Base-by-base conservation (phyloP, 2,797 vertebrate species). In the Thaleichthys pacificus region DNA sequence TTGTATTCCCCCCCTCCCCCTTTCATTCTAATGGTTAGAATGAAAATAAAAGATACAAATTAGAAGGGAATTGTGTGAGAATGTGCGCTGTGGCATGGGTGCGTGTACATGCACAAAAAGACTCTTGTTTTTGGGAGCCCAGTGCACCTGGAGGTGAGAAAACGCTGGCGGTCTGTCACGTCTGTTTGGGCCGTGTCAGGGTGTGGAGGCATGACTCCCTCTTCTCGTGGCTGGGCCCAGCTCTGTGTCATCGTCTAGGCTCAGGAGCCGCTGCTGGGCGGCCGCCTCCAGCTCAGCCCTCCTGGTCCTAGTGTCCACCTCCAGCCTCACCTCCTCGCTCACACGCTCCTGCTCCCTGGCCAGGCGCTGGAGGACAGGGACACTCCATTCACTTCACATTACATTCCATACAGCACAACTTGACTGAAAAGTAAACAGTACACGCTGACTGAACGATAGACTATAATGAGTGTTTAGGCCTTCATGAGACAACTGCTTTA, bases 341-440 rank as follows among this genome's bases (percentile, higher is more conserved):
- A 90, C 47, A 38, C 80, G 73, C 77, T 93, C 94, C 78, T 95
- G 94, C 84, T 94, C 93, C 89, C 91, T 94, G 77, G 91, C 86
- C 82, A 97, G 85, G 87, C 91, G 88, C 96, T 98, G 82, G 3
- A n/a, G 28, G 57, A 56, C 42, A 51, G 4, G 72, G 47, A 66
- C 73, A 47, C 5, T 2, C 28, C 28, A 2, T 67, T 67, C 65
- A 67, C 12, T 61, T 24, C 60, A 22, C 38, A 11, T 11, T 8
- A 1, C 57, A 60, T 24, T 60, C 7, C 5, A 35, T 35, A 35
- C 32, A 35, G 7, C 32, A 35, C 32, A 35, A 51, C 15, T 7
- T 17, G 47, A 12, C 15, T 17, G 8, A 17, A 17, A 51, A 51
- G 47, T 51, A 1, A 51, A 51, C 47, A 17, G 5, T 51, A 7